Conservation (phyloP, 2,113 vertebrate genomes). For the Elephantulus edwardii region DNA sequence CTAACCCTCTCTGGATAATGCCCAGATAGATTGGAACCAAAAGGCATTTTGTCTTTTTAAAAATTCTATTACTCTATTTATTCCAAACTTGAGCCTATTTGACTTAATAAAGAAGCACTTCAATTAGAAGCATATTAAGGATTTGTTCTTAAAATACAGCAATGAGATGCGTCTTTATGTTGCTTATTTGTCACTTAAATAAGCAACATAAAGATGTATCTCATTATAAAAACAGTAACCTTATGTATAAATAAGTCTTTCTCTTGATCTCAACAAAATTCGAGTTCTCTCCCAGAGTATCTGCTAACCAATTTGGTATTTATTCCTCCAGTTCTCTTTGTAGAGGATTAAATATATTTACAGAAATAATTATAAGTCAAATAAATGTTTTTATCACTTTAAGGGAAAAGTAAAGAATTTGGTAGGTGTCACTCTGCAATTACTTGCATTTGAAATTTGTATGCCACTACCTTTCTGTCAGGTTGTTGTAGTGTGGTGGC, state of each 20-base stretch:
- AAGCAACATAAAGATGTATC: not conserved
- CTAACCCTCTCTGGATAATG: not conserved
- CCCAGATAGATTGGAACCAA: not conserved
- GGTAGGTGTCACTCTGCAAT: not conserved
- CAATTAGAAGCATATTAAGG: constrained; percentile 26
- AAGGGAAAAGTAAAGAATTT: not conserved
- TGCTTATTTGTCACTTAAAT: not conserved
- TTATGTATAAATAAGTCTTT: not conserved
- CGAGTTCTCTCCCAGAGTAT: not conserved
- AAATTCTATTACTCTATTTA: not conserved
- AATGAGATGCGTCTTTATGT: not conserved
- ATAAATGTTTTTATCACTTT: not conserved
- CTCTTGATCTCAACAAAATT: constrained; percentile 16
- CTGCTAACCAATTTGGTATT: not conserved
- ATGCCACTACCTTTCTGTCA: too few species aligned
- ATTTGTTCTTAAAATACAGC: not conserved
- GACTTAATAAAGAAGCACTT: not conserved
- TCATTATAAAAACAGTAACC: not conserved
- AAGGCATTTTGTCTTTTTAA: not conserved
- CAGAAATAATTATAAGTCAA: constrained; percentile 18
- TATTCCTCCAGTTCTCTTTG: not conserved
- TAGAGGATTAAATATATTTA: constrained; percentile 13
- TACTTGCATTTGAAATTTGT: not conserved
- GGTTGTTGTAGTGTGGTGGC: too few species aligned
- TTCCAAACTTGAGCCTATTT: not conserved